phyloP scores from a whole-genome alignment of 1,140 invertebrate genomes.

The Scylla paramamosain region DNA sequence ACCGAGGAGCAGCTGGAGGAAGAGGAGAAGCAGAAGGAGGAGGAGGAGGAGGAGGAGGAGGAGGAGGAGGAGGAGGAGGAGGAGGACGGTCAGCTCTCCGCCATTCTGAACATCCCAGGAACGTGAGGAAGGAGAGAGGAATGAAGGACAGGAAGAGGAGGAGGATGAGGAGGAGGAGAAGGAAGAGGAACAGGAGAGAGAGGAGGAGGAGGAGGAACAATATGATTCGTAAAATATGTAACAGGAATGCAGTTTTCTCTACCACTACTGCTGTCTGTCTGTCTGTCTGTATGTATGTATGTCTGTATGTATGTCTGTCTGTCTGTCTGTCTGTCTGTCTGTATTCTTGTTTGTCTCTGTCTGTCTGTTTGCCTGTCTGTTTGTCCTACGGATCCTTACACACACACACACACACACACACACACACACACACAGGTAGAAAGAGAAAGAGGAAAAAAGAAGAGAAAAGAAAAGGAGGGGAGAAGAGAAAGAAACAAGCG shows the following conservation, averaged over 20 bases:
- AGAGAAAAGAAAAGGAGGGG: too few species aligned
- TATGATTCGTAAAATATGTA: background rate
- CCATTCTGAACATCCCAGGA: background rate
- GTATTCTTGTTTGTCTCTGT: background rate
- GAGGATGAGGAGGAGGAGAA: background rate
- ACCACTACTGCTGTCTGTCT: too few species aligned
- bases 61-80: background rate
- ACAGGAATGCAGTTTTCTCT: background rate
- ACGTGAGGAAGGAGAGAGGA: too few species aligned
- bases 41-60: conserved; percentile 7
- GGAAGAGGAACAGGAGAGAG: background rate
- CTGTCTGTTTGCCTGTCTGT: background rate
- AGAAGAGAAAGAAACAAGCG: too few species aligned
- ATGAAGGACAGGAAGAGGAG: too few species aligned
- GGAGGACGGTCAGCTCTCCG: too few species aligned
- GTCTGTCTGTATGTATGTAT: too few species aligned
- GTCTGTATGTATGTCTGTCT: too few species aligned
- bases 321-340: too few species aligned
- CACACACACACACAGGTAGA: background rate
- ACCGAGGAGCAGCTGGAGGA: background rate
- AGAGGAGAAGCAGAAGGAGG: background rate
- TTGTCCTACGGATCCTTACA: background rate
- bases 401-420: conserved; percentile 20
- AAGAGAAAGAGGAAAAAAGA: too few species aligned
- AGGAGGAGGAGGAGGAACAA: background rate